Evolutionary conservation across 2,113 vertebrate genomes (phyloP).

Genomic region (Myotis brandtii): DNA sequence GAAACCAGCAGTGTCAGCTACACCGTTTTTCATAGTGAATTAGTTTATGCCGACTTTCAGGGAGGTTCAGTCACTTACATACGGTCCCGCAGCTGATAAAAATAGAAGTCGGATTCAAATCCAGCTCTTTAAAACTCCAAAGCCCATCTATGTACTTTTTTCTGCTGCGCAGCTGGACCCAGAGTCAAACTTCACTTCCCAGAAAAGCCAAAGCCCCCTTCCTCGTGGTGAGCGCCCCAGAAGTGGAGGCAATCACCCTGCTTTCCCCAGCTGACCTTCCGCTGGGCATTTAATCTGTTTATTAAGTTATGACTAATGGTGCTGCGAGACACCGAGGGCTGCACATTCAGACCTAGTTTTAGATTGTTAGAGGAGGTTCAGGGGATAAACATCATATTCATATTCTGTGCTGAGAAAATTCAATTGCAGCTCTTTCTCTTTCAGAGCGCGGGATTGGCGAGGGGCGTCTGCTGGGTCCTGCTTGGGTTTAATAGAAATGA

Average conservation of each 20-base stretch:
- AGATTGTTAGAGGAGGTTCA: conserved; percentile 67
- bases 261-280: conserved; percentile 44
- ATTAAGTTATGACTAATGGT: conserved; percentile 74
- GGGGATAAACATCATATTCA: conserved; percentile 68
- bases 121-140: neutral
- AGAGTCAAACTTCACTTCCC: neutral
- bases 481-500: conserved; percentile 84
- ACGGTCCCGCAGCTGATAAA: neutral
- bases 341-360: conserved; percentile 62
- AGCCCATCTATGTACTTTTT: neutral
- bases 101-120: conserved; percentile 41
- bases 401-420: conserved; percentile 75
- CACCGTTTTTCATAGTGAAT: neutral
- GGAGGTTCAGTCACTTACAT: neutral
- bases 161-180: neutral
- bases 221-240: neutral
- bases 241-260: conserved; percentile 50
- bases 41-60: neutral
- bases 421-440: conserved; percentile 71
- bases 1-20: neutral
- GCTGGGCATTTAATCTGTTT: conserved; percentile 62
- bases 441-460: neutral
- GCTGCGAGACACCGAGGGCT: conserved; percentile 6
- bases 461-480: conserved; percentile 63
- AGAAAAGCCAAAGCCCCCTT: conserved; percentile 24